phyloP scores from a whole-genome alignment of 2,888 invertebrate species.

The Clitarchus hookeri region DNA sequence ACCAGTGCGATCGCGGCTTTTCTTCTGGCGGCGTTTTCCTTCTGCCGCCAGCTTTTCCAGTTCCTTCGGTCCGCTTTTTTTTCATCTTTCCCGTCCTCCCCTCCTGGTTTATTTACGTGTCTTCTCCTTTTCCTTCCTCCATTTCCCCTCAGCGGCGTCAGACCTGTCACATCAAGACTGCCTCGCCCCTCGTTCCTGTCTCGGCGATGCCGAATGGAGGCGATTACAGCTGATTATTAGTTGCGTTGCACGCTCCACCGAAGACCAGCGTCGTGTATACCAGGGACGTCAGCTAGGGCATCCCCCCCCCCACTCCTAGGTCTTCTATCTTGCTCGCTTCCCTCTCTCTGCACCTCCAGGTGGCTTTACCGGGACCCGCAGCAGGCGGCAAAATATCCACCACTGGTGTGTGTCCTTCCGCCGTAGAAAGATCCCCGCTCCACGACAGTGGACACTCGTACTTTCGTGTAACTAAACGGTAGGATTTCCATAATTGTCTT shows the following conservation, averaged over 20 bases:
- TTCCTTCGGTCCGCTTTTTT: background rate
- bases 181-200: background rate
- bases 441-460: no score
- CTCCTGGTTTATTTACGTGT: background rate
- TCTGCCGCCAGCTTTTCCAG: background rate
- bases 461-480: no score
- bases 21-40: background rate
- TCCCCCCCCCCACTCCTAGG: background rate
- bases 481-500: no score
- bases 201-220: background rate
- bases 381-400: no score
- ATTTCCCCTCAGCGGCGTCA: background rate
- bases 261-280: background rate
- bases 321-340: background rate
- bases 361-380: background rate
- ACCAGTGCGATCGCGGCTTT: no score
- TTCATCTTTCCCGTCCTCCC: background rate
- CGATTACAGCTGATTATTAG: constrained; percentile 14
- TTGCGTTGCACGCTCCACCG: background rate
- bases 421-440: no score
- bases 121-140: background rate
- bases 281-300: background rate
- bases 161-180: background rate
- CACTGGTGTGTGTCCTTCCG: no score
- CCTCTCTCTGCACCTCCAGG: background rate